phyloP scores from a whole-genome alignment of 2,113 vertebrate species.

The Ovis canadensis region DNA sequence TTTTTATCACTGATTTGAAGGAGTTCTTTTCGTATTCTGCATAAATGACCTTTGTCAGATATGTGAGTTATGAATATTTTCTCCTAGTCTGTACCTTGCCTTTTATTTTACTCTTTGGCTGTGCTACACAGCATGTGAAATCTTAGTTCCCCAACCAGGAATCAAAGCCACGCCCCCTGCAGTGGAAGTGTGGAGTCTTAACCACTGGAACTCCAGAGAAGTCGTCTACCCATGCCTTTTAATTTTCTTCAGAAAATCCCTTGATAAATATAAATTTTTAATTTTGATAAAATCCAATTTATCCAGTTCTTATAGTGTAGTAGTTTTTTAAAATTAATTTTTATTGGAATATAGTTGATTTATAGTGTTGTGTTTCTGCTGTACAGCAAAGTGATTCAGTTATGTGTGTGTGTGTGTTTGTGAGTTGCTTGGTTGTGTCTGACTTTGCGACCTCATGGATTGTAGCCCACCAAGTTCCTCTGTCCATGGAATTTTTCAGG shows the following conservation, averaged over 20 bases:
- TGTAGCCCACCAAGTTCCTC: neutral
- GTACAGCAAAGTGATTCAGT: neutral
- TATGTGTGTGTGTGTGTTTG: neutral
- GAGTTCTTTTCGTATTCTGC: neutral
- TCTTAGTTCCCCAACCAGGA: neutral
- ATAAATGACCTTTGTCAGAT: neutral
- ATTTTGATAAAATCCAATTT: neutral
- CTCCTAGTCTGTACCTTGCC: neutral
- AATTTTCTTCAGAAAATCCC: neutral
- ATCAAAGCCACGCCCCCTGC: neutral
- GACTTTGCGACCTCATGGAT: neutral
- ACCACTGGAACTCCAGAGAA: neutral
- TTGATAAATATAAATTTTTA: neutral
- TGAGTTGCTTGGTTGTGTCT: neutral
- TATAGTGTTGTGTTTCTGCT: neutral
- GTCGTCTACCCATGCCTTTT: neutral
- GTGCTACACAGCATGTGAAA: neutral
- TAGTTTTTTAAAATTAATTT: neutral
- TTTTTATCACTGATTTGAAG: neutral
- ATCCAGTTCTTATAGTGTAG: neutral
- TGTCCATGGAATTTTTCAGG: neutral
- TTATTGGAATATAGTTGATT: neutral
- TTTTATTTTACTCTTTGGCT: neutral
- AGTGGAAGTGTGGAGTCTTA: neutral
- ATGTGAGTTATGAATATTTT: neutral